Evolutionary conservation across 1,140 invertebrate genomes (phyloP).

Genomic region (Drosophila sproati): DNA sequence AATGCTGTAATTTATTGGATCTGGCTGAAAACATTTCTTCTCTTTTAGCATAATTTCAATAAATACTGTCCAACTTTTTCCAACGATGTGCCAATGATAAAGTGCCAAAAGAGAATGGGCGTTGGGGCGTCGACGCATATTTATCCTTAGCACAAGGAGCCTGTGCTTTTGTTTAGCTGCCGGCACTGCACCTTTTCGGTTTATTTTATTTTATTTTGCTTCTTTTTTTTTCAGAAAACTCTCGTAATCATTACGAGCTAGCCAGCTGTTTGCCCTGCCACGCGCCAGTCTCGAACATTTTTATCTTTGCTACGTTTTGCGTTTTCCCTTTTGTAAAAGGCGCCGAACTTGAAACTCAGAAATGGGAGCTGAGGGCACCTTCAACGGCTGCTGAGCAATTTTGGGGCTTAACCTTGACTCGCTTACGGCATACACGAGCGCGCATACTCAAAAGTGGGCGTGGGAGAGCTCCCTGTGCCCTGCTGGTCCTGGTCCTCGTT

Average conservation of each 20-base stretch:
- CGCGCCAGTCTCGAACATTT: conserved; percentile 63
- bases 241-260: conserved; percentile 79
- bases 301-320: conserved; percentile 44
- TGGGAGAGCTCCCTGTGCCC: conserved; percentile 16
- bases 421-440: conserved; percentile 72
- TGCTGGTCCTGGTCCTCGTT: not conserved
- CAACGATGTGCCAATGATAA: conserved; percentile 81
- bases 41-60: conserved; percentile 54
- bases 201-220: conserved; percentile 12
- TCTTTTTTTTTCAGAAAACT: conserved; percentile 55
- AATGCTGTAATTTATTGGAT: conserved; percentile 60
- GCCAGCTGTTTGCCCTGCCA: conserved; percentile 73
- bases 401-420: conserved; percentile 80
- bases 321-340: not conserved
- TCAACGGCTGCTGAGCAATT: conserved; percentile 62
- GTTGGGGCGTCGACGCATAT: conserved; percentile 30
- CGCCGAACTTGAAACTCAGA: not conserved
- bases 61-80: conserved; percentile 69
- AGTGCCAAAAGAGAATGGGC: conserved; percentile 40
- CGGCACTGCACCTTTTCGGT: conserved; percentile 40
- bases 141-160: conserved; percentile 23
- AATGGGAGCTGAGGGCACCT: conserved; percentile 11
- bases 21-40: conserved; percentile 9
- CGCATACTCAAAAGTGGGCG: conserved; percentile 75
- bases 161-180: conserved; percentile 17